Evolutionary conservation across 2,888 invertebrate genomes (phyloP).

Genomic region (Calliscelio sp.): DNA sequence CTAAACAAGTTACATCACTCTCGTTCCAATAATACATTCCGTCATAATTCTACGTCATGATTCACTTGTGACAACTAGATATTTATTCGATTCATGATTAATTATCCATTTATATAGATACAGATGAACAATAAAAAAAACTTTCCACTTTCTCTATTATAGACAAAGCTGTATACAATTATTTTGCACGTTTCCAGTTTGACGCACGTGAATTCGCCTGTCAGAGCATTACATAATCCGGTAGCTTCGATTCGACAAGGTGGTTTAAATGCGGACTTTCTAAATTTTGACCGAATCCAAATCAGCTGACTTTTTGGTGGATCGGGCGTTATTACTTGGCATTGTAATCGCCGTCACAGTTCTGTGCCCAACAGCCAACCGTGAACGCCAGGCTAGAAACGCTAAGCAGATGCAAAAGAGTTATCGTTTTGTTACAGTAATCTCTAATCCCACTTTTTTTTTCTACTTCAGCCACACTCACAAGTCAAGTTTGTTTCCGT

Average conservation of each 20-base stretch:
- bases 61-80: neutral
- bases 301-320: constrained; percentile 38
- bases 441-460: constrained; percentile 41
- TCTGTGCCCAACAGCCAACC: constrained; percentile 53
- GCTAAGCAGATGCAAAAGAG: constrained; percentile 66
- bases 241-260: neutral
- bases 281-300: constrained; percentile 45
- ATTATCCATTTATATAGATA: neutral
- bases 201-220: neutral
- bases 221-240: constrained; percentile 36
- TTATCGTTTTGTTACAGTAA: constrained; percentile 59
- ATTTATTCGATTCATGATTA: too few relatives aligned
- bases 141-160: constrained; percentile 51
- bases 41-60: too few relatives aligned
- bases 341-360: constrained; percentile 64
- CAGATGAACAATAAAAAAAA: neutral
- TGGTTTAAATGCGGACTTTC: constrained; percentile 37
- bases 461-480: too few relatives aligned
- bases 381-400: constrained; percentile 61
- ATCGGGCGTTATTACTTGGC: constrained; percentile 29
- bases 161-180: constrained; percentile 28
- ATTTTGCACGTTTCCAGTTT: constrained; percentile 20
- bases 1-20: too few relatives aligned
- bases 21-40: too few relatives aligned
- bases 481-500: constrained; percentile 20